These are phyloP conservation scores for Glomeris marginata DNA, from an alignment of 2,888 invertebrate species.

Conservation along the genomic window DNA sequence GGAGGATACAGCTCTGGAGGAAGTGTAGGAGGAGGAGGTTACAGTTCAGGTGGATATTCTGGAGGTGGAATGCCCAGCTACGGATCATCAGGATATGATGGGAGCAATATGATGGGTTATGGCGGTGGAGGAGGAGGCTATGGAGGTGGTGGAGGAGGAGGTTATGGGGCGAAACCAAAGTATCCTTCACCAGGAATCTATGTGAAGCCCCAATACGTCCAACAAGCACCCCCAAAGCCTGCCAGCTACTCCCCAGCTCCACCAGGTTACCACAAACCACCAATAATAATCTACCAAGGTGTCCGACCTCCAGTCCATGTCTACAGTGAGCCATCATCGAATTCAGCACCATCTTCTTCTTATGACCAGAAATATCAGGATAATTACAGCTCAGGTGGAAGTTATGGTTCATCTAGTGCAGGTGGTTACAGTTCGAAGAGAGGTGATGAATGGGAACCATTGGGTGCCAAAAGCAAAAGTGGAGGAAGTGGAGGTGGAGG, in stretches of 20 bases:
- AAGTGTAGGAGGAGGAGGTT: background rate
- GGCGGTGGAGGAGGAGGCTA: slow-evolving; percentile 10
- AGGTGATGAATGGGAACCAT: slow-evolving; percentile 11
- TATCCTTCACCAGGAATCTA: slow-evolving; percentile 6
- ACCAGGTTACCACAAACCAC: slow-evolving; percentile 25
- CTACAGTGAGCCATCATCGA: slow-evolving; percentile 17
- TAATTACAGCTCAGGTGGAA: slow-evolving; percentile 1
- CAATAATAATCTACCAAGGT: slow-evolving; percentile 30
- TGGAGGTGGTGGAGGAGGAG: slow-evolving; percentile 8
- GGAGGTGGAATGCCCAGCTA: slow-evolving; percentile 9
- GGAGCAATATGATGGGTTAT: background rate
- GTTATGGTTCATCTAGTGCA: background rate
- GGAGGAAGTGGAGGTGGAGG: slow-evolving; percentile 3
- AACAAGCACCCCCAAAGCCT: slow-evolving; percentile 1
- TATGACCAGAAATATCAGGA: too few species aligned
- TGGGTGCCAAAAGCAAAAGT: slow-evolving; percentile 6
- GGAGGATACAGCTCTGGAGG: background rate
- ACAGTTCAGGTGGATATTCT: slow-evolving; percentile 5
- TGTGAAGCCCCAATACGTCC: slow-evolving; percentile 13
- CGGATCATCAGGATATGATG: too few species aligned
- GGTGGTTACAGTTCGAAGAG: slow-evolving; percentile 15
- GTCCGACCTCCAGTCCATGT: slow-evolving; percentile 29
- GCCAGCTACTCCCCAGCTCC: slow-evolving; percentile 23
- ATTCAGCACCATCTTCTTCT: slow-evolving; percentile 1
- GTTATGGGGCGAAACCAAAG: slow-evolving; percentile 8